phyloP scores from a whole-genome alignment of 2,797 vertebrate genomes.

The Anomalospiza imberbis region DNA sequence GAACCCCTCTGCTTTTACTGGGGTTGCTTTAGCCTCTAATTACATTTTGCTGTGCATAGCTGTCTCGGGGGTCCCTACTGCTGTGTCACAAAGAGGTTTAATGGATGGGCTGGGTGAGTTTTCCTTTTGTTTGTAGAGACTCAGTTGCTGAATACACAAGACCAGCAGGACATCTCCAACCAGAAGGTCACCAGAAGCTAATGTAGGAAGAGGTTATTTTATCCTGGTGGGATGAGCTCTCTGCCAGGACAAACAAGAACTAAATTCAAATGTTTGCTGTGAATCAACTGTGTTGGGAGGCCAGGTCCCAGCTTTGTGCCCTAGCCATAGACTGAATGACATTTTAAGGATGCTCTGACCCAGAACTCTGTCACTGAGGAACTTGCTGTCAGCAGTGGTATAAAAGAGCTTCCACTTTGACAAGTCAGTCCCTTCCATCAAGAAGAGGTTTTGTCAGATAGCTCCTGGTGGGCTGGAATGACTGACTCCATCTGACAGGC shows the following conservation, averaged over 20 bases:
- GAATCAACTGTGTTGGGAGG: not conserved
- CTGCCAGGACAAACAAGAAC: not conserved
- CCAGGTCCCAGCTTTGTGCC: not conserved
- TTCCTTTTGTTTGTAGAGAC: not conserved
- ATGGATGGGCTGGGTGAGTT: not conserved
- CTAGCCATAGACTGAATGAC: not conserved
- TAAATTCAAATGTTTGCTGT: not conserved
- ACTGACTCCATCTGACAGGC: not conserved
- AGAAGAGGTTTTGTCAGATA: not conserved
- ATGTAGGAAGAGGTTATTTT: not conserved
- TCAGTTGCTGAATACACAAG: not conserved
- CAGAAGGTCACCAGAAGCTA: not conserved
- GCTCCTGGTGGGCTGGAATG: not conserved
- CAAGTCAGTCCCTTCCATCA: not conserved
- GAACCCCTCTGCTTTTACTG: not conserved
- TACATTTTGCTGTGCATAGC: accelerated
- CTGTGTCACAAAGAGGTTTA: not conserved
- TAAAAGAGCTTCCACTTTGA: not conserved
- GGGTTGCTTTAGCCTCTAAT: not conserved
- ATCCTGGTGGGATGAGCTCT: not conserved
- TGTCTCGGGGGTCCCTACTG: not conserved
- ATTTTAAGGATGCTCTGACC: not conserved
- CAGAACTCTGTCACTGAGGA: not conserved
- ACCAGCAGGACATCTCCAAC: not conserved
- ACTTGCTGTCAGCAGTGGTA: not conserved